Evolutionary conservation across 2,113 vertebrate species (phyloP).

Genomic region (Myxocyprinus asiaticus): DNA sequence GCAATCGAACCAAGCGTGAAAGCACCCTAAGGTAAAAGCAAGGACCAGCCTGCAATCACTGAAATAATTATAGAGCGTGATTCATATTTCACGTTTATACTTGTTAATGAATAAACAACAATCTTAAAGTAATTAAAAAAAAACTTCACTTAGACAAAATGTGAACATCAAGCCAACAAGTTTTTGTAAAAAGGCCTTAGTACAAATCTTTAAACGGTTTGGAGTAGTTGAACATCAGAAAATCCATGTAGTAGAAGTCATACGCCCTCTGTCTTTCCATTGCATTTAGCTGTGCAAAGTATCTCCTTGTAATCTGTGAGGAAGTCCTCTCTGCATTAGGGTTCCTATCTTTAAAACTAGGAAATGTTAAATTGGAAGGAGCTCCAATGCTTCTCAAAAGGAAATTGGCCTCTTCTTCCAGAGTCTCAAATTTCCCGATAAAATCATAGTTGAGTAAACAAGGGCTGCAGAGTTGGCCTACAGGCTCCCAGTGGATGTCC

Average conservation of each 20-base stretch:
- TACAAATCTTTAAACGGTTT: constrained; percentile 69
- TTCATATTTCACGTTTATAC: too few species aligned
- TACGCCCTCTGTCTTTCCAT: constrained; percentile 92
- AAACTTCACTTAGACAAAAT: constrained; percentile 22
- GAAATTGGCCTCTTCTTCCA: constrained; percentile 88
- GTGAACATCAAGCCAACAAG: constrained; percentile 1
- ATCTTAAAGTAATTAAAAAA: constrained; percentile 3
- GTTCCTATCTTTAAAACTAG: constrained; percentile 78
- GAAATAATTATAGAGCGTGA: constrained; percentile 1
- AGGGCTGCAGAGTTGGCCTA: constrained; percentile 91
- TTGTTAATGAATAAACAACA: background rate
- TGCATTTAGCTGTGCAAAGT: constrained; percentile 87
- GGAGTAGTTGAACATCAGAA: constrained; percentile 94
- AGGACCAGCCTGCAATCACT: constrained; percentile 37
- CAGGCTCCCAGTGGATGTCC: constrained; percentile 95
- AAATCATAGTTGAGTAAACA: constrained; percentile 91
- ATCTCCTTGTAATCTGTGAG: constrained; percentile 61
- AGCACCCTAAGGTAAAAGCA: background rate
- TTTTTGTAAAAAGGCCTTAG: constrained; percentile 26
- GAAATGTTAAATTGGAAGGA: constrained; percentile 77
- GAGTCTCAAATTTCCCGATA: constrained; percentile 95
- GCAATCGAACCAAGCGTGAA: too few species aligned
- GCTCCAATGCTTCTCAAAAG: constrained; percentile 84
- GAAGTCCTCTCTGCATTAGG: constrained; percentile 81
- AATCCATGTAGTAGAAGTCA: constrained; percentile 95